These are phyloP conservation scores for Seladonia tumulorum DNA, from an alignment of 2,888 invertebrate genomes.

Conservation along the genomic window DNA sequence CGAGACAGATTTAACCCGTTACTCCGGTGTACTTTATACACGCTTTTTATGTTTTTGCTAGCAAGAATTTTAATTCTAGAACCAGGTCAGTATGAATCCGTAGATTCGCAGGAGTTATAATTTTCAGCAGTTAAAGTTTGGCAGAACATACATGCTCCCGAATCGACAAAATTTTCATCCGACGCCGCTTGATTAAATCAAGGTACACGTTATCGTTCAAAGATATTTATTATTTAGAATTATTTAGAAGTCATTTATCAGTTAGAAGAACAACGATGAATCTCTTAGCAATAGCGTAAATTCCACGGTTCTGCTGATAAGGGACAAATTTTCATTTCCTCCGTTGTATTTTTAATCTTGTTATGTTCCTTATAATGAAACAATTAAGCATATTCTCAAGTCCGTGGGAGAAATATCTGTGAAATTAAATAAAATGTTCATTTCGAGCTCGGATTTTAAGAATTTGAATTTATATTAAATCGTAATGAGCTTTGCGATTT, in stretches of 20 bases:
- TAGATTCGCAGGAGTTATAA: not conserved
- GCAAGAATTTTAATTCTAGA: not conserved
- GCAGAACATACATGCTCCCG: not conserved
- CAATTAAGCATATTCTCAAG: too few relatives aligned
- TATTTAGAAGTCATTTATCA: not conserved
- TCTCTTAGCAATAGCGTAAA: not conserved
- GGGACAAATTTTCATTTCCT: not conserved
- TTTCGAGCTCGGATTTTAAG: not conserved
- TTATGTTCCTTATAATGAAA: too few relatives aligned
- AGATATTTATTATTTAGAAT: not conserved
- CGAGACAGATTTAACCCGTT: conserved; percentile 45
- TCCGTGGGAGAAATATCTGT: not conserved
- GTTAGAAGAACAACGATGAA: not conserved
- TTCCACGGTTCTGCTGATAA: not conserved
- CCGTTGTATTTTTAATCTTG: too few relatives aligned
- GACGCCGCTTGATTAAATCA: not conserved
- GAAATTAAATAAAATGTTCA: not conserved
- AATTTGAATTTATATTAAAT: not conserved
- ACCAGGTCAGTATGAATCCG: not conserved
- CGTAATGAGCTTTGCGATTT: not conserved
- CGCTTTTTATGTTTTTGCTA: not conserved
- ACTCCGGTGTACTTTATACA: not conserved
- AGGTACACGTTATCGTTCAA: not conserved
- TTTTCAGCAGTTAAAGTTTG: too few relatives aligned
- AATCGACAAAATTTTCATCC: not conserved